Evolutionary conservation across 1,140 invertebrate species (phyloP), one percentile per base, ranked within the genome.

Genomic region (Calliphora vicina): DNA sequence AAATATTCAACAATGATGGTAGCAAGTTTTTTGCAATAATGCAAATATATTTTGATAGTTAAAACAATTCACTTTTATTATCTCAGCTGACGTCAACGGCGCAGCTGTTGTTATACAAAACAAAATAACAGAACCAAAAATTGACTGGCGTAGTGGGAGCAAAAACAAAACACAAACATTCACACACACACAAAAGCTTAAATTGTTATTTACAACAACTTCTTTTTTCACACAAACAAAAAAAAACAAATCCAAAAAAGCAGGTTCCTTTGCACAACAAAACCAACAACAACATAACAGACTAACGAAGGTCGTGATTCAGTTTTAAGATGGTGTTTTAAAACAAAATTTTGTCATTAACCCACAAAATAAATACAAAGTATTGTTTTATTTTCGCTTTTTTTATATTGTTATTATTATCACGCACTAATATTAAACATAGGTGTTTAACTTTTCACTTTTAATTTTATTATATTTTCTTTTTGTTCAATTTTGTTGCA

Each of bases 31-130:
- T n/a, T n/a, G n/a, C n/a, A n/a, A n/a, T n/a, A n/a, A n/a, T 35
- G 10, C 35, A 35, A 35, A 35, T 35, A 50, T 1, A 50, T 50
- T 17, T 17, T n/a, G 0, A 50, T 15, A 50, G 13, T 50, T 50
- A 50, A 50, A 17, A 50, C 2, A 50, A 35, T 35, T 35, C 35
- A 50, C 45, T 50, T 50, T 50, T 50, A 50, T 35, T 35, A 8
- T 35, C 50, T 78, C 74, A 78, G 74, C 74, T 78, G 74, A 45
- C 74, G 74, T 43, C 80, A 81, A 71, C 80, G 23, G 50, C 61
- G 80, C 80, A 81, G 80, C 61, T 71, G 80, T 50, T 80, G 78
- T 81, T 81, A 81, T 45, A 81, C 78, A 81, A 81, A 81, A 81
- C 43, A 81, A 80, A 26, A 17, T 23, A 27, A 26, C 43, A 61